These are phyloP conservation scores for Cephus runcator DNA, from an alignment of 2,888 invertebrate species.

Conservation along the genomic window DNA sequence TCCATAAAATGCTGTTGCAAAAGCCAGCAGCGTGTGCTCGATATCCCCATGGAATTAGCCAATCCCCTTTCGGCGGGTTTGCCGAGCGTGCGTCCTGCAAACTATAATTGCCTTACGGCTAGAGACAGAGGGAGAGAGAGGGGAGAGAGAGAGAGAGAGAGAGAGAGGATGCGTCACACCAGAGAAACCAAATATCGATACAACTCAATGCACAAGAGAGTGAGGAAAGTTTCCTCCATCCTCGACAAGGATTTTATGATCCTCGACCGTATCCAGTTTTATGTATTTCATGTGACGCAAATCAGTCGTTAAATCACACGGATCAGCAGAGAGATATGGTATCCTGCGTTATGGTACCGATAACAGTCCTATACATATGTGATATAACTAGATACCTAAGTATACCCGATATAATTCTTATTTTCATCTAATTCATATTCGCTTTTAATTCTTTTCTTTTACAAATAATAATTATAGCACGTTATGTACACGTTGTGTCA, in stretches of 20 bases:
- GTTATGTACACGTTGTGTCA: neutral
- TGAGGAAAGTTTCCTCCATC: too few relatives aligned
- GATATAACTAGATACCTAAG: neutral
- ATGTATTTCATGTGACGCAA: too few relatives aligned
- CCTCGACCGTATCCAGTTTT: too few relatives aligned
- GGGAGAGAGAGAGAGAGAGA: too few relatives aligned
- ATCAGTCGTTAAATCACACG: neutral
- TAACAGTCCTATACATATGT: neutral
- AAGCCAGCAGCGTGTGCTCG: neutral
- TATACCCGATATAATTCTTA: neutral
- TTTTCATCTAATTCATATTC: neutral
- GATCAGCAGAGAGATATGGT: neutral
- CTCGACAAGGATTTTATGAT: too few relatives aligned
- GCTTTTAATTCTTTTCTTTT: too few relatives aligned
- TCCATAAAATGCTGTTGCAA: neutral
- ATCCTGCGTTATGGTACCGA: neutral
- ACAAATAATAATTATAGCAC: neutral
- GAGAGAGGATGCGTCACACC: too few relatives aligned
- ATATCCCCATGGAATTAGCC: neutral
- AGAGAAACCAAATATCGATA: too few relatives aligned
- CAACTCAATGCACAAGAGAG: too few relatives aligned
- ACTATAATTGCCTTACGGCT: neutral
- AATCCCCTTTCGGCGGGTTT: neutral
- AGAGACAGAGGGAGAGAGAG: neutral
- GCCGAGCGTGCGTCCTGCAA: slow-evolving; percentile 10